These are phyloP conservation scores for Martes martes DNA, from an alignment of 2,113 vertebrate genomes.

Conservation along the genomic window DNA sequence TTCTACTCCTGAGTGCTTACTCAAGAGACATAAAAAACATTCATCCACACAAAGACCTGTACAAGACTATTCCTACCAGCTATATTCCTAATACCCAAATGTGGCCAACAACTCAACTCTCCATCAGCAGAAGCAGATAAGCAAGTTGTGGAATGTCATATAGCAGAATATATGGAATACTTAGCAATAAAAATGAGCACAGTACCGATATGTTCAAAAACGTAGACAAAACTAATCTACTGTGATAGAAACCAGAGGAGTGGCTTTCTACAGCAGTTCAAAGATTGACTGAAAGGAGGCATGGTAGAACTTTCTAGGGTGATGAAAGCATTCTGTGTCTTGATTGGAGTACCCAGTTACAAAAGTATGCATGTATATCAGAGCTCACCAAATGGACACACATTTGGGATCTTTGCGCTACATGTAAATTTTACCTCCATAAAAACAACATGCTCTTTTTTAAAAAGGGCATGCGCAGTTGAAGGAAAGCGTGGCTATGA, in stretches of 20 bases:
- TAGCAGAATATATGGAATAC: background rate
- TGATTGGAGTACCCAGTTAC: background rate
- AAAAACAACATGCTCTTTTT: background rate
- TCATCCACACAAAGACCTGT: background rate
- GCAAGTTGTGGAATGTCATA: background rate
- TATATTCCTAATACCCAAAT: background rate
- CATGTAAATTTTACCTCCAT: background rate
- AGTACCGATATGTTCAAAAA: background rate
- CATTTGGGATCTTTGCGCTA: background rate
- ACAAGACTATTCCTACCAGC: background rate
- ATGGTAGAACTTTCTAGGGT: background rate
- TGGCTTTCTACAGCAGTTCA: background rate
- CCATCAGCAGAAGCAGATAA: background rate
- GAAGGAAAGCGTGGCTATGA: background rate
- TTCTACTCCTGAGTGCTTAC: background rate
- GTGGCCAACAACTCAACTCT: background rate
- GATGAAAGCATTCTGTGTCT: background rate
- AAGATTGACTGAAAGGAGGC: background rate
- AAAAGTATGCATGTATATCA: background rate
- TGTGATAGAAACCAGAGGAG: background rate
- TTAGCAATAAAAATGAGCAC: background rate
- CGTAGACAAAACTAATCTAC: background rate
- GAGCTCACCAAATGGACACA: background rate
- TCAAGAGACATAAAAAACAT: background rate
- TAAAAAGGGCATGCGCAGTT: background rate